Evolutionary conservation across 2,113 vertebrate species (phyloP), one percentile per base, ranked within the genome.

Genomic region (Caracal caracal): DNA sequence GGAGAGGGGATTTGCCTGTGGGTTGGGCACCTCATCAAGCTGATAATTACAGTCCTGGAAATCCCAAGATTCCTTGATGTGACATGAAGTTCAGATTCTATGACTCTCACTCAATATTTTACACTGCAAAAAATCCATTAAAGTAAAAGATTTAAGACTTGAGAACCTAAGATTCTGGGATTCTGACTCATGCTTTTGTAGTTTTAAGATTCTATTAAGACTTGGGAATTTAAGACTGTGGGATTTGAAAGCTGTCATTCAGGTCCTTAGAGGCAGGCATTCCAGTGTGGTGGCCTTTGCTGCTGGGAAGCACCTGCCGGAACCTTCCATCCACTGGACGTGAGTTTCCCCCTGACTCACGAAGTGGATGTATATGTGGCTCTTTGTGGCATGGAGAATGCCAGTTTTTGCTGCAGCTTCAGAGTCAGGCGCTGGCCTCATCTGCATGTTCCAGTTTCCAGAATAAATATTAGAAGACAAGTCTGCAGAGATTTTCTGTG

Each of bases 381-480:
- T 85, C 37, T 78, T 8, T 17, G 63, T 12, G 56, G 71, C 37
- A 12, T 10, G 61, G 78, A 73, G 61, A 80, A 92, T 75, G 84
- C 59, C 66, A 75, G 80, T 51, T 49, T 33, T 85, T 53, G 61
- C 88, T 81, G 56, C 61, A 63, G 78, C 97, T 66, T 70, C 81
- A 88, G 59, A 33, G 19, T 56, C 13, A 1, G 33, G 15, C 3
- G 7, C 63, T 93, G 16, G 49, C 88, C 91, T 98, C 96, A 97
- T 98, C 97, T 97, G 73, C 37, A 73, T 43, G 96, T 95, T 97
- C 93, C 95, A 90, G 66, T 97, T 95, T 97, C 96, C 81, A 93
- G 96, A 98, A 97, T 93, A 98, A 98, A 98, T 80, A 98, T 94
- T 15, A 94, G 91, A 63, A 96, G 97, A 97, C 61, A 82, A 97